Evolutionary conservation across 2,113 vertebrate species (phyloP), one percentile per base, ranked within the genome.

Genomic region (Galeopterus variegatus): DNA sequence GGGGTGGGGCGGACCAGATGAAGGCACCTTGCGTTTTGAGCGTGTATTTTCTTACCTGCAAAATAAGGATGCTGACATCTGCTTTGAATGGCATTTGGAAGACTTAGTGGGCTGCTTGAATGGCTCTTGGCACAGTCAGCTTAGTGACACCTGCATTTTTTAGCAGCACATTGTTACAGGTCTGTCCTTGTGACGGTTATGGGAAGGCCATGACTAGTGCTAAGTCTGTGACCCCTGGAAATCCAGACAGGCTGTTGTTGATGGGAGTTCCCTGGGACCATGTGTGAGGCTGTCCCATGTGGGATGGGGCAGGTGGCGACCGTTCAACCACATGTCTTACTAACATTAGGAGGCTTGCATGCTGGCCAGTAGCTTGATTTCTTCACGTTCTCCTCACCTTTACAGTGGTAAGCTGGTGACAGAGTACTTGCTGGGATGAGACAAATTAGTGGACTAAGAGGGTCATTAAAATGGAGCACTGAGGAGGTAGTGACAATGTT

Each of bases 231-330:
- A 80, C 41, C 10, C 76, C 5, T 41, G 62, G 95, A 67, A 88
- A 96, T 93, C 14, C 64, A 90, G 56, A 45, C 0, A 52, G 65
- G 48, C 45, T 50, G 12, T 15, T 85, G 31, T 17, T 85, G 21
- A 41, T 60, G 82, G 58, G 41, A 45, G 26, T 60, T 65, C 54
- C 1, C 33, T 18, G 17, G 76, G 62, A n/a, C 67, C 23, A 0
- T 41, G 36, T 45, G 7, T 12, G 62, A 10, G 67, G 56, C 96
- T 76, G 21, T 5, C 13, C 36, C 92, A 87, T 41, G 93, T 77
- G 90, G 97, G 96, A 95, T 76, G 97, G 93, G 98, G 98, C 98
- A 99, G 97, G 90, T 98, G 98, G 98, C 97, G 97, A 97, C 98
- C 84, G 0, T 65, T 75, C 96, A 97, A 88, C 92, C 97, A 93